Evolutionary conservation across 2,113 vertebrate species (phyloP).

Genomic region (Centropus unirufus): DNA sequence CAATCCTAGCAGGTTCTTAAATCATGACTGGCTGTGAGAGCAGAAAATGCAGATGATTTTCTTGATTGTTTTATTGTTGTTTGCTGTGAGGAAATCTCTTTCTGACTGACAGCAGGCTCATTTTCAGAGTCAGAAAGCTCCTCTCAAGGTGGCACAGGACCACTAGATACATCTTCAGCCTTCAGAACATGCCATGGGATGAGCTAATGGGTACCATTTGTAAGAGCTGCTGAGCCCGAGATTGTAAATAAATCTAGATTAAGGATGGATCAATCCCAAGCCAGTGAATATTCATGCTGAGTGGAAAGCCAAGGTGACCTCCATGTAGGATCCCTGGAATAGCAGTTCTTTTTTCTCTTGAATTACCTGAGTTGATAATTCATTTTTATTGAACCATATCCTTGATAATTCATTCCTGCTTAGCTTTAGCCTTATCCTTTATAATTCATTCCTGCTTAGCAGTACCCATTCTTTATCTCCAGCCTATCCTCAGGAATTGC

Average conservation of each 20-base stretch:
- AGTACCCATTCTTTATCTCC: conserved; percentile 29
- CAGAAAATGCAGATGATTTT: neutral
- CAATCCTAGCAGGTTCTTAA: neutral
- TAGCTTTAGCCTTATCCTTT: neutral
- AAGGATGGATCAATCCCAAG: conserved; percentile 14
- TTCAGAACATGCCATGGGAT: neutral
- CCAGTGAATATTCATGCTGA: conserved; percentile 45
- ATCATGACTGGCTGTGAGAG: neutral
- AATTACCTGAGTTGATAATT: conserved; percentile 47
- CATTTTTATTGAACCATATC: conserved; percentile 46
- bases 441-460: conserved; percentile 9
- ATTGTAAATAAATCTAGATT: conserved; percentile 7
- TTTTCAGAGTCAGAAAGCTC: neutral
- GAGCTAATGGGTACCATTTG: neutral
- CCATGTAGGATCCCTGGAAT: neutral
- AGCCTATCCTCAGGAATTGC: neutral
- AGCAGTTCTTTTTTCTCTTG: conserved; percentile 18
- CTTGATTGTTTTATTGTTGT: conserved; percentile 13
- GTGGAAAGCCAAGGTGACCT: conserved; percentile 63
- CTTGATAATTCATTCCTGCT: conserved; percentile 25
- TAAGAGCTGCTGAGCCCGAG: neutral
- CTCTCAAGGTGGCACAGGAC: neutral
- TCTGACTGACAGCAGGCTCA: neutral
- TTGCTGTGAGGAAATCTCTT: neutral
- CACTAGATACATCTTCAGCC: neutral